Base-by-base conservation (phyloP, 2,888 invertebrate species). In the Stenolophus ochropezus region DNA sequence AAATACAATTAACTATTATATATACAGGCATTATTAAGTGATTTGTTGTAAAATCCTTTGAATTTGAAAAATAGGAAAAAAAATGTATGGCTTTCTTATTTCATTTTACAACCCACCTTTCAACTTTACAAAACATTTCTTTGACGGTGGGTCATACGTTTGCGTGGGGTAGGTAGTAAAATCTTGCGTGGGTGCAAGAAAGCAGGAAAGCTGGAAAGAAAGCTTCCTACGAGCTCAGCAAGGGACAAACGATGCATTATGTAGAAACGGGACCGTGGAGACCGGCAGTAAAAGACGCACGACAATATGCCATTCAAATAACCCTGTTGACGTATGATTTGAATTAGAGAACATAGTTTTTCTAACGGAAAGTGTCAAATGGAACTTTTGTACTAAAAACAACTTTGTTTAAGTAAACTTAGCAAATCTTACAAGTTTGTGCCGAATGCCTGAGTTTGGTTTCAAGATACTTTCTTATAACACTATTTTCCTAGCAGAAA, bases 191-290 rank as follows among this genome's bases (percentile, higher is more conserved):
- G 61, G 61, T 25, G 65, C 33, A 61, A 33, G 18, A 69, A 56
- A 56, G 65, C 33, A 61, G 65, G 18, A 69, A 56, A 56, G 56
- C 18, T 11, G 33, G 25, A 61, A 61, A 61, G 61, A 69, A 69
- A 69, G 1, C n/a, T 18, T 18, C n/a, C 65, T 33, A 33, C 65
- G 33, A 42, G 33, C 65, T 16, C 42, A 27, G 65, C 18, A 69
- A 11, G 18, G 16, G 33, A 20, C 65, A 69, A 69, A 69, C 42
- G 18, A 69, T 69, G 65, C 65, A 69, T 69, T 69, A 69, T 69
- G 65, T 69, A 69, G 8, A 65, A 69, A 69, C 65, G 65, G 14
- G 14, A 14, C 65, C 65, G 2, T 16, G 2, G 33, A 27, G 65
- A 69, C n/a, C n/a, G 5, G 3, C 27, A 69, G 27, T 69, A 69